Percentiles rank a stretch among this genome's conserved stretches.
Conservation (phyloP, 2,888 invertebrate genomes). For the Hypercompe scribonia region DNA sequence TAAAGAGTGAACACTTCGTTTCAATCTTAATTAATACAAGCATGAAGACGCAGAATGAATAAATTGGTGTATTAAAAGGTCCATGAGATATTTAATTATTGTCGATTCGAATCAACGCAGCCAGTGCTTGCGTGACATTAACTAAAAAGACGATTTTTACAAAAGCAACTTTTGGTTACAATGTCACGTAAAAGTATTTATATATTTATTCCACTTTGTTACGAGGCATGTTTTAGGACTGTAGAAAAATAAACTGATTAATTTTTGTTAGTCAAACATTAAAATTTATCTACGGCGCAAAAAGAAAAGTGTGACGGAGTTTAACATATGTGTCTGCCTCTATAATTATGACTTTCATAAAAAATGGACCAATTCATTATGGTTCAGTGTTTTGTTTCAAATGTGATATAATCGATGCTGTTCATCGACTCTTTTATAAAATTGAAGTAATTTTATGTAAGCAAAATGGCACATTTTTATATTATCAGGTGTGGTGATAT, state of each 20-base stretch:
- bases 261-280: background rate
- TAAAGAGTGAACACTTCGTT: slow-evolving; percentile 70
- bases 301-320: too few species aligned
- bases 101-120: slow-evolving; percentile 76
- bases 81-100: slow-evolving; percentile 84
- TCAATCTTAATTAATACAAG: slow-evolving; percentile 83
- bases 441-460: too few species aligned
- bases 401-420: too few species aligned
- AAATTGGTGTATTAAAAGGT: slow-evolving; percentile 81
- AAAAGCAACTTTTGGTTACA: slow-evolving; percentile 59
- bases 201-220: background rate
- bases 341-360: too few species aligned
- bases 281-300: too few species aligned
- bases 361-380: background rate
- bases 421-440: too few species aligned
- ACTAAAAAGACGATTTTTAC: slow-evolving; percentile 69
- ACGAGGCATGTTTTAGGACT: too few species aligned
- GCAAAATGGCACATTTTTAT: too few species aligned
- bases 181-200: slow-evolving; percentile 43
- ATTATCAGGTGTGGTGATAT: too few species aligned
- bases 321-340: too few species aligned
- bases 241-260: background rate
- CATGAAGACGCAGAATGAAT: slow-evolving; percentile 71
- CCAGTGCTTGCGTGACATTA: slow-evolving; percentile 78
- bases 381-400: too few species aligned